phyloP scores from a whole-genome alignment of 2,113 vertebrate species.

The Tilapia sparmanii region DNA sequence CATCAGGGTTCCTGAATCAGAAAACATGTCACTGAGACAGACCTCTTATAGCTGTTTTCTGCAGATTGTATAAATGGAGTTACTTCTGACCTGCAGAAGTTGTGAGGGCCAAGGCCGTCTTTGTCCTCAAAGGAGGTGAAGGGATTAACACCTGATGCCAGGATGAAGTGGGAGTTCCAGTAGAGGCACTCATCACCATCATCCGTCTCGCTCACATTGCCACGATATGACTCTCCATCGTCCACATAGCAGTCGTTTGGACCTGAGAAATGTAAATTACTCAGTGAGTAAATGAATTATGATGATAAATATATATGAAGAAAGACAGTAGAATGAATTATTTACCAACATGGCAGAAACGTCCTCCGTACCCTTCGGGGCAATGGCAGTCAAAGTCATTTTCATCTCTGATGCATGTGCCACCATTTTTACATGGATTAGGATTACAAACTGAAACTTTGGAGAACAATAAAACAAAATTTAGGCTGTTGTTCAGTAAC shows the following conservation, averaged over 20 bases:
- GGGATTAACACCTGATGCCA: conserved; percentile 41
- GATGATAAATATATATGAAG: not conserved
- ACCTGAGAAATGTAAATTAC: conserved; percentile 24
- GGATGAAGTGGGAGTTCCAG: conserved; percentile 73
- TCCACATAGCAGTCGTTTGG: conserved; percentile 64
- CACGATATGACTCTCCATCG: conserved; percentile 70
- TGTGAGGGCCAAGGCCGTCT: conserved; percentile 68
- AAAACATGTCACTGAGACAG: not conserved
- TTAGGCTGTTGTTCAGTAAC: not conserved
- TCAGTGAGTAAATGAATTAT: not conserved
- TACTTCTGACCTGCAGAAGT: conserved; percentile 70
- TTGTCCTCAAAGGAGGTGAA: conserved; percentile 29
- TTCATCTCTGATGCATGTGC: conserved; percentile 45
- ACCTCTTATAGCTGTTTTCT: not conserved
- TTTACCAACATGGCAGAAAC: conserved; percentile 72
- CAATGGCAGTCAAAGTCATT: conserved; percentile 68
- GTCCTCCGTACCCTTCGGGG: conserved; percentile 43
- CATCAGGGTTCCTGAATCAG: conserved; percentile 68
- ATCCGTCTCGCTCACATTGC: conserved; percentile 64
- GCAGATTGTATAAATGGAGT: not conserved
- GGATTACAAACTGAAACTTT: conserved; percentile 56
- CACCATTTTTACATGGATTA: conserved; percentile 68
- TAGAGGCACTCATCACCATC: conserved; percentile 64
- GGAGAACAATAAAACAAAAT: not conserved
- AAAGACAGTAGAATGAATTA: not conserved